phyloP scores from a whole-genome alignment of 2,113 vertebrate genomes.

The Heterotis niloticus region DNA sequence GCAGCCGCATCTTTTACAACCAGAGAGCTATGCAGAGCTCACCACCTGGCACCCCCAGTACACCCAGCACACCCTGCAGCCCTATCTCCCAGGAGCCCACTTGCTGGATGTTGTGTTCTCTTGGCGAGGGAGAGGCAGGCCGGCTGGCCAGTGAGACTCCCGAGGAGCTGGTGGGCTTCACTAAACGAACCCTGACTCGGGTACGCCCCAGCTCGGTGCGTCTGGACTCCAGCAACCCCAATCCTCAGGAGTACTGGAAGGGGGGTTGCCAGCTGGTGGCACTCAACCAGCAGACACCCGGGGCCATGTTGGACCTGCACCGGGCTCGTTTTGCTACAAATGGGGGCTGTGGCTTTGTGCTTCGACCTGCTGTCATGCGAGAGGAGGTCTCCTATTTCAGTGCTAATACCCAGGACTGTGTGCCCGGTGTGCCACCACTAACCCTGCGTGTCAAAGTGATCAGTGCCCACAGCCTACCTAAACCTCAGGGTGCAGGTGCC shows the following conservation, averaged over 20 bases:
- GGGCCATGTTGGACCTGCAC: constrained; percentile 94
- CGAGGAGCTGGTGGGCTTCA: constrained; percentile 92
- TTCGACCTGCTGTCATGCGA: constrained; percentile 87
- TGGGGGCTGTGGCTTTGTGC: constrained; percentile 86
- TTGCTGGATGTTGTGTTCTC: constrained; percentile 86
- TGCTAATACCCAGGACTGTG: constrained; percentile 87
- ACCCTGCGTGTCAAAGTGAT: constrained; percentile 92
- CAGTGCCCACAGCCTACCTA: constrained; percentile 93
- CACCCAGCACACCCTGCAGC: constrained; percentile 69
- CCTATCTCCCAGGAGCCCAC: constrained; percentile 47
- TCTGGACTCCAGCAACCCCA: constrained; percentile 93
- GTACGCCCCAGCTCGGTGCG: constrained; percentile 88
- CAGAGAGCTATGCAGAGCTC: constrained; percentile 59
- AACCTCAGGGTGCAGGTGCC: constrained; percentile 91
- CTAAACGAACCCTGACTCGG: constrained; percentile 86
- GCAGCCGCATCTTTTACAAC: constrained; percentile 72
- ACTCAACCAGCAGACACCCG: constrained; percentile 94
- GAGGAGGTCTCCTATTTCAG: constrained; percentile 96
- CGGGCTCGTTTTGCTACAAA: constrained; percentile 92
- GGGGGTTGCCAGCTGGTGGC: constrained; percentile 94
- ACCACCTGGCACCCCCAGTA: constrained; percentile 65
- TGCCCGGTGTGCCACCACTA: constrained; percentile 87
- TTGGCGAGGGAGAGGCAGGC: constrained; percentile 88
- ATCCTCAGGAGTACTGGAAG: constrained; percentile 96
- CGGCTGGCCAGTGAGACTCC: constrained; percentile 86